Evolutionary conservation across 2,888 invertebrate genomes (phyloP), one percentile per base, ranked within the genome.

Genomic region (Volucella inanis): DNA sequence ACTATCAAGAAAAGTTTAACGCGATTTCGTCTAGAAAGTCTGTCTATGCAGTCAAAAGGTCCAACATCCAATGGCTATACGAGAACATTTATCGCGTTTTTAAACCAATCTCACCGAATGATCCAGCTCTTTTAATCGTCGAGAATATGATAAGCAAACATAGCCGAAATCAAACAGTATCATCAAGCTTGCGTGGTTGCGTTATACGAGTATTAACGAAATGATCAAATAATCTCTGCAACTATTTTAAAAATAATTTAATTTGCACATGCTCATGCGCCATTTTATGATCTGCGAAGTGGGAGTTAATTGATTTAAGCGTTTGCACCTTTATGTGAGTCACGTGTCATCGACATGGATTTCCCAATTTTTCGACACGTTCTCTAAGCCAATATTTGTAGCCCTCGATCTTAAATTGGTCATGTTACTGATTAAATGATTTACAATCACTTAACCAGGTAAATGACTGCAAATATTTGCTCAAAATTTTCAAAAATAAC

Each of bases 201-300:
- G 14, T 15, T 43, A 11, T 8, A 68, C n/a, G 31, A 68, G 45
- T 55, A 14, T 22, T 22, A 22, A 22, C 18, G 2, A 43, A 54
- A 31, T 68, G 55, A 47, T 38, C 68, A 68, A 68, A 68, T 43
- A 68, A 14, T 18, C 31, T 11, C 41, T 43, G 52, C 22, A 22
- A 38, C 15, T 43, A 43, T 67, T 31, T 45, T 31, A 45, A 55
- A 14, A 38, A 22, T 14, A 38, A 39, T 50, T 67, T 54, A 68
- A 68, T 68, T 68, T 47, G 38, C 68, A 68, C 68, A 31, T 41
- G 11, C 38, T 12, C 43, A 68, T 68, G 68, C 31, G 45, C 38
- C 14, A 54, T 45, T 54, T 54, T 54, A 54, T 43, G 43, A 22
- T 11, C 14, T 9, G 12, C 43, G 12, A 59, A 43, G 41, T 12